Evolutionary conservation across 2,797 vertebrate species (phyloP).

Genomic region (Mareca strepera): DNA sequence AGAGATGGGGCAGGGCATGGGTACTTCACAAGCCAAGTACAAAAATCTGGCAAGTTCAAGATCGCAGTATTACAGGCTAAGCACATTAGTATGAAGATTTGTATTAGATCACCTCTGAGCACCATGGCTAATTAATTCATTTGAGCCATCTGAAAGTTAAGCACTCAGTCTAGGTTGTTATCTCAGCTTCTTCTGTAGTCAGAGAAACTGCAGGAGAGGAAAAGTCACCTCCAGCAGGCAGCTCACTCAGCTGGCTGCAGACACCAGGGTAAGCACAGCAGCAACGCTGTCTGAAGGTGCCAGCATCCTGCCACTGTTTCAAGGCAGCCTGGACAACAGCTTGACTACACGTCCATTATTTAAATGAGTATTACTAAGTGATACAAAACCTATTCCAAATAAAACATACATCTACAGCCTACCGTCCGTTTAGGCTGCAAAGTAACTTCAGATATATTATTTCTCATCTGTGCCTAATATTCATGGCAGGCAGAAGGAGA

Average conservation of each 20-base stretch:
- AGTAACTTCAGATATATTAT: neutral
- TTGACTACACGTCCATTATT: neutral
- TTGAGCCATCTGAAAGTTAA: neutral
- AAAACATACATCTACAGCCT: neutral
- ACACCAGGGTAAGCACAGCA: fast-evolving
- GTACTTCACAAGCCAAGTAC: neutral
- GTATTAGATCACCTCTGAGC: neutral
- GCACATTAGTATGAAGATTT: neutral
- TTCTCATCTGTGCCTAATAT: neutral
- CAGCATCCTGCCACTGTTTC: neutral
- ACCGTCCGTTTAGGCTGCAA: neutral
- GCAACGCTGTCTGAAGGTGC: neutral
- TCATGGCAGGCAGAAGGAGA: neutral
- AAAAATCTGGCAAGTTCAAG: neutral
- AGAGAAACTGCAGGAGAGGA: neutral
- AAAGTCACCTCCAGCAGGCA: neutral
- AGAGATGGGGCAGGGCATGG: neutral
- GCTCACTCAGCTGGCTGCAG: neutral
- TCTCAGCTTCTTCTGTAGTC: neutral
- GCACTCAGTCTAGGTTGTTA: neutral
- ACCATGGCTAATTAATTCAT: neutral
- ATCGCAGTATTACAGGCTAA: neutral
- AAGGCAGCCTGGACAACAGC: neutral
- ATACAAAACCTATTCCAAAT: neutral
- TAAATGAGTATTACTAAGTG: neutral